Evolutionary conservation across 92 coral and sea anemone species (phyloP).

Genomic region (Pocillopora meandrina): DNA sequence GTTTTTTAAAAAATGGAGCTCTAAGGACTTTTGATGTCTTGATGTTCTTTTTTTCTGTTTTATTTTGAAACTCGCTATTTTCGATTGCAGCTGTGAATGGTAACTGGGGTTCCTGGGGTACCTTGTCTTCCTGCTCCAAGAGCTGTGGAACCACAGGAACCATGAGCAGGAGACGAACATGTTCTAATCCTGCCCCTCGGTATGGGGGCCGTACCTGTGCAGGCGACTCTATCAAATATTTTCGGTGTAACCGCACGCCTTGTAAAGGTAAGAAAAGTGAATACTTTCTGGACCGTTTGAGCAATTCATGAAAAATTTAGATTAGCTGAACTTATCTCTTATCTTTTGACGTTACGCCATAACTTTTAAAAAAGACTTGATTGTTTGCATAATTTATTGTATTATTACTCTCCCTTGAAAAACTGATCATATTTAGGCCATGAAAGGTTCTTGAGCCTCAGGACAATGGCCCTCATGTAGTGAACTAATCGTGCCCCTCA

Average conservation of each 20-base stretch:
- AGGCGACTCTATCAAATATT: slow-evolving; percentile 38
- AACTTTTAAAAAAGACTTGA: too few relatives aligned
- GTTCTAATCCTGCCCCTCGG: slow-evolving; percentile 64
- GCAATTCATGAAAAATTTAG: too few relatives aligned
- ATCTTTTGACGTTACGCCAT: too few relatives aligned
- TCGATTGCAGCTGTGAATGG: slow-evolving; percentile 13
- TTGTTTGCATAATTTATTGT: too few relatives aligned
- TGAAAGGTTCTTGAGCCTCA: too few relatives aligned
- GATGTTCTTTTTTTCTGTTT: background rate
- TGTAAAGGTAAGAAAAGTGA: slow-evolving; percentile 25
- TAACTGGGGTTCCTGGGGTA: slow-evolving; percentile 39
- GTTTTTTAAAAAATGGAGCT: background rate
- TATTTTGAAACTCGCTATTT: background rate
- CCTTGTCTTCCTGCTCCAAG: slow-evolving; percentile 22
- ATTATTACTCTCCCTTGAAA: too few relatives aligned
- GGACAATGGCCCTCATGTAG: too few relatives aligned
- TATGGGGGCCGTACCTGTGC: slow-evolving; percentile 71
- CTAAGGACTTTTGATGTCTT: too few relatives aligned
- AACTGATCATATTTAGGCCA: too few relatives aligned
- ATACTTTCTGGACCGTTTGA: too few relatives aligned
- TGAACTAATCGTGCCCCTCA: too few relatives aligned
- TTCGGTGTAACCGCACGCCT: slow-evolving; percentile 7
- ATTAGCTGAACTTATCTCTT: too few relatives aligned
- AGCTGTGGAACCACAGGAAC: slow-evolving; percentile 25
- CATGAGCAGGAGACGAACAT: slow-evolving; percentile 33